Conservation (phyloP, 2,113 vertebrate species). For the Struthidea cinerea region DNA sequence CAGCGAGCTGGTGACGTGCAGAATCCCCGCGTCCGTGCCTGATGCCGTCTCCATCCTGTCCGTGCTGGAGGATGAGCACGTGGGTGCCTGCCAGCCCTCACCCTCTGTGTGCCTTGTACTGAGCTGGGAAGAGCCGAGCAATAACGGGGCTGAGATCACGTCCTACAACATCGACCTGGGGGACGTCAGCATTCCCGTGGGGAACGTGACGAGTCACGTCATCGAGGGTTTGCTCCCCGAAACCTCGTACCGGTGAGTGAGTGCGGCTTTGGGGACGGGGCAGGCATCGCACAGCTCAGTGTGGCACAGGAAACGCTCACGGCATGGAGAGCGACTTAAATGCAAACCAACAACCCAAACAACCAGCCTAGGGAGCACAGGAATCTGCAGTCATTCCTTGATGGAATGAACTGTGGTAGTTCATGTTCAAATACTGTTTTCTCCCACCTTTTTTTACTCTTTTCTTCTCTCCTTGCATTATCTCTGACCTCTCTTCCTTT, state of each 20-base stretch:
- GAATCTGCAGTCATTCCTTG: not conserved
- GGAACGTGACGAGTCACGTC: constrained; percentile 75
- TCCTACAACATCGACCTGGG: constrained; percentile 88
- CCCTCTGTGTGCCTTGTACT: constrained; percentile 88
- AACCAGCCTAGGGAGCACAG: not conserved
- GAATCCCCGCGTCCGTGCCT: constrained; percentile 84
- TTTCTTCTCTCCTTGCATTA: not conserved
- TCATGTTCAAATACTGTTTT: not conserved
- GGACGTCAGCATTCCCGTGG: constrained; percentile 77
- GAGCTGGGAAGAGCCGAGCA: constrained; percentile 92
- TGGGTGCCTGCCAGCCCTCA: constrained; percentile 65
- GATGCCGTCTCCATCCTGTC: constrained; percentile 76
- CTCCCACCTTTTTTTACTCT: accelerated
- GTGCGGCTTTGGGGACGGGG: not conserved
- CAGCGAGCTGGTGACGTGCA: constrained; percentile 85
- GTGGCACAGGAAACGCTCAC: not conserved
- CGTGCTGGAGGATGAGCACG: constrained; percentile 78
- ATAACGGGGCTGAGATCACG: constrained; percentile 88
- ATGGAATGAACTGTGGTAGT: not conserved
- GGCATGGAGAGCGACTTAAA: accelerated
- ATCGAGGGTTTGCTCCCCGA: constrained; percentile 87
- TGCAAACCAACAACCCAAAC: no score
- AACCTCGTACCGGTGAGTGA: constrained; percentile 88
- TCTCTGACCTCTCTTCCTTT: not conserved
- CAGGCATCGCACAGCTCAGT: accelerated